These are phyloP conservation scores for Stegodyphus dumicola DNA, from an alignment of 1,140 invertebrate species.

Conservation along the genomic window DNA sequence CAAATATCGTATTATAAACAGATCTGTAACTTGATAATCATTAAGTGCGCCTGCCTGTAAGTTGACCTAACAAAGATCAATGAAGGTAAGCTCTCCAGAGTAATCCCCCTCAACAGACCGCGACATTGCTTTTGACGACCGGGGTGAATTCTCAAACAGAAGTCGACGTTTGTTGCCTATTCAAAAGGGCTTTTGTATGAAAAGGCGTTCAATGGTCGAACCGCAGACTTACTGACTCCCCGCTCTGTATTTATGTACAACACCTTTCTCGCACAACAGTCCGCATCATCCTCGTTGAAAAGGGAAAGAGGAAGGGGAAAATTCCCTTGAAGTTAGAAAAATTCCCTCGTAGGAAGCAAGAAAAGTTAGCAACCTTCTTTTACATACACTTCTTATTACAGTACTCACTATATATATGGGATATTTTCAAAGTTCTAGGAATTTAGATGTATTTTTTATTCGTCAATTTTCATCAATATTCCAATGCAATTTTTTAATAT, in stretches of 20 bases:
- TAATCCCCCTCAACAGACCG: background rate
- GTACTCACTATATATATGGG: background rate
- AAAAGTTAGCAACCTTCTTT: background rate
- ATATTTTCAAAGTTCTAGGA: no score
- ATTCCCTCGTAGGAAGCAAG: background rate
- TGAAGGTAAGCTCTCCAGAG: background rate
- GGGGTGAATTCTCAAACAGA: background rate
- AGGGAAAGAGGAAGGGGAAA: background rate
- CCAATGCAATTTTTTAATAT: no score
- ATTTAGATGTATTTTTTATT: no score
- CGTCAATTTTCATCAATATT: no score
- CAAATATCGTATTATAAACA: background rate
- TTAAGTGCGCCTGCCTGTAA: background rate
- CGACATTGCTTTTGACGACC: background rate
- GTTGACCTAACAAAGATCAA: background rate
- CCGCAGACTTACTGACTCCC: constrained; percentile 17
- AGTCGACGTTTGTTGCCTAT: background rate
- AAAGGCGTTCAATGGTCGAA: background rate
- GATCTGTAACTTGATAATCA: background rate
- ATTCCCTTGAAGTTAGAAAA: background rate
- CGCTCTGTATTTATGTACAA: constrained; percentile 12
- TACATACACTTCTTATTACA: background rate
- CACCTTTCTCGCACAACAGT: background rate
- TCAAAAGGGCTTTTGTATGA: background rate
- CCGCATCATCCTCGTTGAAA: background rate